Evolutionary conservation across 2,797 vertebrate species (phyloP).

Genomic region (Coreius guichenoti): DNA sequence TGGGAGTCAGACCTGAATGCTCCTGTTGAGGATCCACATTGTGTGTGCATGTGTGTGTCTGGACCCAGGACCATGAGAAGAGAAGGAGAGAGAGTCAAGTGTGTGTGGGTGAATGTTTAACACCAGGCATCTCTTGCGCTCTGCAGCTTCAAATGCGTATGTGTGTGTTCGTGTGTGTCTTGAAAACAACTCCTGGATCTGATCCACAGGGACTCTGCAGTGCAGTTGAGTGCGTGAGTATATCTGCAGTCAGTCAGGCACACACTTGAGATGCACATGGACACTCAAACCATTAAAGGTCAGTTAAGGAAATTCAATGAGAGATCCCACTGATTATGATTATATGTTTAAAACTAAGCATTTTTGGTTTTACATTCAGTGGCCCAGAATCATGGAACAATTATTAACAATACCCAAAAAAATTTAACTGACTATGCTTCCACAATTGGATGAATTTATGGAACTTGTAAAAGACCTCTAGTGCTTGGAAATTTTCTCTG

Average conservation of each 20-base stretch:
- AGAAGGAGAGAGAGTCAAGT: constrained; percentile 5
- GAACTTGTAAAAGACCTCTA: neutral
- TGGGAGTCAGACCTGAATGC: constrained; percentile 50
- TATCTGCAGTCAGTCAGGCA: constrained; percentile 12
- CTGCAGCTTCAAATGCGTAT: neutral
- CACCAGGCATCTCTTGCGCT: neutral
- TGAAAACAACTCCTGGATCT: constrained; percentile 23
- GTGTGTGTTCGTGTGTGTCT: constrained; percentile 4
- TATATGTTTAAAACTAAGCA: neutral
- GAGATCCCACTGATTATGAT: neutral
- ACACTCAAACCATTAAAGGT: neutral
- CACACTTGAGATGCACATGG: neutral
- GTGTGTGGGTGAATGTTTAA: constrained; percentile 42
- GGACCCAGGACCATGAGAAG: constrained; percentile 17
- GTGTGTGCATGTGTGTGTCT: constrained; percentile 36
- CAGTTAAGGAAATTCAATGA: constrained; percentile 4
- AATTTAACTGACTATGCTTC: neutral
- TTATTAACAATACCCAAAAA: neutral
- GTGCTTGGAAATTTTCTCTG: neutral
- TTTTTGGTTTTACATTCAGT: neutral
- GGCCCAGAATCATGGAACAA: neutral
- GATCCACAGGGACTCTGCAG: constrained; percentile 24
- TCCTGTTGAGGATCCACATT: constrained; percentile 43
- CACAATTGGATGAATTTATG: neutral
- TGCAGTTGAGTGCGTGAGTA: constrained; percentile 22